A percentile compares a stretch with the other conserved stretches of the same genome.
Evolutionary conservation across 2,888 invertebrate genomes (phyloP).

Genomic region (Drosophila kuntzei): DNA sequence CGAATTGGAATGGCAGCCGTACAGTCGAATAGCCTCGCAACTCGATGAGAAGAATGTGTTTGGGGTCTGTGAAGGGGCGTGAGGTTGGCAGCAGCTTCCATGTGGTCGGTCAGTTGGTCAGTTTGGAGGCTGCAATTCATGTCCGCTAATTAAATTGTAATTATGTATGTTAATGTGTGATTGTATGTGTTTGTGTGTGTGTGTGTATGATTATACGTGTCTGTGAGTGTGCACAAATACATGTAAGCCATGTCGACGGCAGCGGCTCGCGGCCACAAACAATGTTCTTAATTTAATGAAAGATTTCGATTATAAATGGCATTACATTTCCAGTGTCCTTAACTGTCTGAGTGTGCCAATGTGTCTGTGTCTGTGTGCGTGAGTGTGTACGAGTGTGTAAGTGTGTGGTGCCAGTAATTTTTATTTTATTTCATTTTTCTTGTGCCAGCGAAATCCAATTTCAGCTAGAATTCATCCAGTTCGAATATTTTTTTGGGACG

Average conservation of each 20-base stretch:
- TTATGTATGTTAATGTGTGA: constrained; percentile 74
- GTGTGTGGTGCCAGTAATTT: constrained; percentile 21
- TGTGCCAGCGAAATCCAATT: constrained; percentile 37
- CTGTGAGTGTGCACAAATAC: constrained; percentile 10
- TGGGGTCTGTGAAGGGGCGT: not conserved
- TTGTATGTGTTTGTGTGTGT: constrained; percentile 29
- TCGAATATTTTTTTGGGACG: constrained; percentile 46
- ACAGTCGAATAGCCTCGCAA: not conserved
- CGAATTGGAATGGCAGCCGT: not conserved
- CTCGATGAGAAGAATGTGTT: constrained; percentile 1
- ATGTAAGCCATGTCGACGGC: constrained; percentile 27
- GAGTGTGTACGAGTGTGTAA: constrained; percentile 2
- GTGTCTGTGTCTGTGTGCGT: not conserved
- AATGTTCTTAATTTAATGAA: constrained; percentile 78
- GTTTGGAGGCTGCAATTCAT: constrained; percentile 66
- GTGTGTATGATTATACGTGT: constrained; percentile 24
- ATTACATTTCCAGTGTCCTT: constrained; percentile 62
- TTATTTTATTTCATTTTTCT: constrained; percentile 32
- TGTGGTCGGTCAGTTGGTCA: constrained; percentile 53
- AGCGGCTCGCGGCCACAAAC: constrained; percentile 57
- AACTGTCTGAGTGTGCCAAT: constrained; percentile 17
- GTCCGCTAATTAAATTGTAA: constrained; percentile 79
- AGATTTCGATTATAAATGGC: constrained; percentile 77
- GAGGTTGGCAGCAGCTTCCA: constrained; percentile 16
- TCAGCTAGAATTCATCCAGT: constrained; percentile 43